Evolutionary conservation across 2,113 vertebrate genomes (phyloP).

Genomic region (Pomatostomus ruficeps): DNA sequence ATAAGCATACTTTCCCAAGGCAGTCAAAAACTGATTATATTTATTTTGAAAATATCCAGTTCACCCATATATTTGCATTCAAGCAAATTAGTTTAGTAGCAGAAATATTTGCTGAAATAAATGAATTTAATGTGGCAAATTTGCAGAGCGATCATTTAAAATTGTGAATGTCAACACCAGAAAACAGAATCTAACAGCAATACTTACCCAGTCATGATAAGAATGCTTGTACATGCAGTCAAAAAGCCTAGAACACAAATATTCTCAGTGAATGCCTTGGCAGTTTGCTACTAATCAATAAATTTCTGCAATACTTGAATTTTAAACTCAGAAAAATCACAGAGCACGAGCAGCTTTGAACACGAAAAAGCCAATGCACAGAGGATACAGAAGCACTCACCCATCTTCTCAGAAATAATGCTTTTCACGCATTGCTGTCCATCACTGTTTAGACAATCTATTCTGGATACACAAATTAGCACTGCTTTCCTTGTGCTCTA

Average conservation of each 20-base stretch:
- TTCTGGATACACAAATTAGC: neutral
- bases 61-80: neutral
- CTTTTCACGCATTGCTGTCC: neutral
- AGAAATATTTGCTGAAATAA: neutral
- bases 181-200: neutral
- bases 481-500: neutral
- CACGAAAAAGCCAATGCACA: neutral
- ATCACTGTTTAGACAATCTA: neutral
- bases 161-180: neutral
- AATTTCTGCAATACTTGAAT: neutral
- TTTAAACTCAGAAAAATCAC: neutral
- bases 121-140: neutral
- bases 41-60: neutral
- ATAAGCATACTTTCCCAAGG: neutral
- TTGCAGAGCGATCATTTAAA: neutral
- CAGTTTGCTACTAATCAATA: slow-evolving; percentile 10
- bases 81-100: neutral
- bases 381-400: neutral
- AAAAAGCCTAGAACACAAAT: neutral
- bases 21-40: neutral
- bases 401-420: neutral
- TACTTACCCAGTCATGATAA: neutral
- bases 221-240: neutral
- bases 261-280: neutral
- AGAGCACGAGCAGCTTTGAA: neutral